Conservation (phyloP, 2,797 vertebrate genomes). For the Chelidonichthys spinosus region DNA sequence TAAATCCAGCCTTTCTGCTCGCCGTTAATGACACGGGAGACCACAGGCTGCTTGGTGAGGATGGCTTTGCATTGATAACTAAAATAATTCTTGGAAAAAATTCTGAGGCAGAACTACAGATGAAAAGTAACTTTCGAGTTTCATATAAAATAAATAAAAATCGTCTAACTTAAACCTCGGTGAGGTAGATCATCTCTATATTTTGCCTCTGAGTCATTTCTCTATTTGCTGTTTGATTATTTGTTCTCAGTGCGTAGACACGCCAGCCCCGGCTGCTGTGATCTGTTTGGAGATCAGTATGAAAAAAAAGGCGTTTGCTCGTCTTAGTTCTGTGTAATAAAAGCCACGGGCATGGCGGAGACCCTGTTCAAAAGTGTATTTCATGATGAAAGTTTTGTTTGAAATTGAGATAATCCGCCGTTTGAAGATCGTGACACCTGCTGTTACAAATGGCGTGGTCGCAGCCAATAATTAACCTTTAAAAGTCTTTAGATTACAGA, state of each 20-base stretch:
- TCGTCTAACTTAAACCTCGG: conserved; percentile 43
- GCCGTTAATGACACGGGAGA: conserved; percentile 65
- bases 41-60: conserved; percentile 50
- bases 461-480: conserved; percentile 14
- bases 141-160: conserved; percentile 36
- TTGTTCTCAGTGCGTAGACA: conserved; percentile 51
- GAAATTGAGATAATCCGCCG: conserved; percentile 38
- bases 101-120: conserved; percentile 48
- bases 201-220: conserved; percentile 62
- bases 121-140: conserved; percentile 65
- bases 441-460: conserved; percentile 8
- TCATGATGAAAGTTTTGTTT: conserved; percentile 49
- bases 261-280: conserved; percentile 22
- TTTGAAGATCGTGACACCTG: conserved; percentile 35
- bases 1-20: conserved; percentile 64
- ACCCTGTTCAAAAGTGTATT: conserved; percentile 28
- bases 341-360: conserved; percentile 35
- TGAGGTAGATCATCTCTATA: conserved; percentile 53
- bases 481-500: conserved; percentile 22
- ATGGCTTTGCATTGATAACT: conserved; percentile 46
- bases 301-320: conserved; percentile 36
- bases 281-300: conserved; percentile 42
- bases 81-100: conserved; percentile 42
- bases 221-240: conserved; percentile 63
- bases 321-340: conserved; percentile 42